These are phyloP conservation scores for Ascaphus truei DNA, from an alignment of 2,113 vertebrate species.

Conservation along the genomic window DNA sequence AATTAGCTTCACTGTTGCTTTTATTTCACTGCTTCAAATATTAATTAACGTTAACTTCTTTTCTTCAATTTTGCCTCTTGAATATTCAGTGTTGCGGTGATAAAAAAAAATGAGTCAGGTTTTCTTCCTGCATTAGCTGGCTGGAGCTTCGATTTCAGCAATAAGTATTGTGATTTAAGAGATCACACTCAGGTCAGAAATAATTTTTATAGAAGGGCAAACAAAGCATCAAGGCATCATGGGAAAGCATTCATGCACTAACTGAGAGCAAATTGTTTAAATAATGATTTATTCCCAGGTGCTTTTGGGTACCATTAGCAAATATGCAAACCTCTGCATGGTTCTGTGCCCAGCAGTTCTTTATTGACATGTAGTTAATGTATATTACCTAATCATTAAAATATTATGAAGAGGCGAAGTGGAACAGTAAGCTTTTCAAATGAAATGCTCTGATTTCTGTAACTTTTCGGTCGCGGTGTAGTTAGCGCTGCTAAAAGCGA, in stretches of 20 bases:
- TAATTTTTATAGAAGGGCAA: conserved; percentile 90
- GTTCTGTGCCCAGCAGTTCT: conserved; percentile 52
- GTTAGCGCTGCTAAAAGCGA: background rate
- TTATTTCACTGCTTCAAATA: conserved; percentile 98
- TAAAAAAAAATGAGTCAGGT: conserved; percentile 82
- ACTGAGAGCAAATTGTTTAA: conserved; percentile 84
- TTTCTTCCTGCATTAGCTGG: conserved; percentile 73
- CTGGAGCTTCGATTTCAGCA: conserved; percentile 79
- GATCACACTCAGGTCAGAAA: conserved; percentile 85
- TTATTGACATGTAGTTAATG: conserved; percentile 44
- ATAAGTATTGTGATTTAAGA: conserved; percentile 83
- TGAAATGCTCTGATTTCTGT: conserved; percentile 5
- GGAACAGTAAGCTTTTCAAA: background rate
- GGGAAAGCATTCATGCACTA: conserved; percentile 81
- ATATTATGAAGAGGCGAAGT: conserved; percentile 16
- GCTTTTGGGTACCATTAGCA: conserved; percentile 71
- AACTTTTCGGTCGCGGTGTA: conserved; percentile 8
- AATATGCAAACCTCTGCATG: conserved; percentile 74
- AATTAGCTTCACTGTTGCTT: conserved; percentile 98
- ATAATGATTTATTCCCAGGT: conserved; percentile 81
- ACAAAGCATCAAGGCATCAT: conserved; percentile 76
- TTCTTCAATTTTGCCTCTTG: conserved; percentile 85
- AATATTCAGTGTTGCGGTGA: conserved; percentile 93
- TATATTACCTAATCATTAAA: conserved; percentile 45
- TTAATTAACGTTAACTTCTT: conserved; percentile 99